Evolutionary conservation across 2,797 vertebrate species (phyloP).

Genomic region (Lutjanus argentimaculatus): DNA sequence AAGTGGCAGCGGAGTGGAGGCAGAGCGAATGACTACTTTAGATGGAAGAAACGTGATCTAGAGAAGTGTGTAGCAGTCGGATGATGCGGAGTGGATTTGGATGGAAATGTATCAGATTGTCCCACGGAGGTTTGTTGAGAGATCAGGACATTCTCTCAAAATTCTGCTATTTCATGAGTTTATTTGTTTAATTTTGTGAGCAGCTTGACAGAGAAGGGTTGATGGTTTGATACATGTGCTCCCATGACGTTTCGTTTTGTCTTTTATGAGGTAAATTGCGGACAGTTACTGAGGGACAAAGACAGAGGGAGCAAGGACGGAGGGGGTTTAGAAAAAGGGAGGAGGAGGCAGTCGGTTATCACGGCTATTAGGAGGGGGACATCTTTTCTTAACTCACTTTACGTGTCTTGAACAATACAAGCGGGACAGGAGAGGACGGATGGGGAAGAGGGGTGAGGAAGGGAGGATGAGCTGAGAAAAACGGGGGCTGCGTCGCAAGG

Average conservation of each 20-base stretch:
- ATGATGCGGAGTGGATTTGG: conserved; percentile 19
- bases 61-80: background rate
- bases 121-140: conserved; percentile 1
- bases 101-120: conserved; percentile 28
- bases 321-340: conserved; percentile 18
- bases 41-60: conserved; percentile 35
- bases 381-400: conserved; percentile 42
- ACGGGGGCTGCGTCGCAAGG: conserved; percentile 68
- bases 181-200: background rate
- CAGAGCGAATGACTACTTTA: conserved; percentile 37
- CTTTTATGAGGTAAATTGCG: conserved; percentile 50
- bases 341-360: conserved; percentile 34
- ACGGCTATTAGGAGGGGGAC: conserved; percentile 27
- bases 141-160: conserved; percentile 2
- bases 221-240: background rate
- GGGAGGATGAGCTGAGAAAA: conserved; percentile 21
- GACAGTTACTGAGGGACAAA: conserved; percentile 39
- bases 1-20: conserved; percentile 57
- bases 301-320: conserved; percentile 34
- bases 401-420: conserved; percentile 35
- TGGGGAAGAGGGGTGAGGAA: conserved; percentile 31
- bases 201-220: background rate
- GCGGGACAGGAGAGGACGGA: conserved; percentile 48
- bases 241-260: conserved; percentile 44
- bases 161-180: background rate